These are phyloP conservation scores for Leptinotarsa rubiginosa DNA, from an alignment of 2,888 invertebrate species.

Conservation along the genomic window DNA sequence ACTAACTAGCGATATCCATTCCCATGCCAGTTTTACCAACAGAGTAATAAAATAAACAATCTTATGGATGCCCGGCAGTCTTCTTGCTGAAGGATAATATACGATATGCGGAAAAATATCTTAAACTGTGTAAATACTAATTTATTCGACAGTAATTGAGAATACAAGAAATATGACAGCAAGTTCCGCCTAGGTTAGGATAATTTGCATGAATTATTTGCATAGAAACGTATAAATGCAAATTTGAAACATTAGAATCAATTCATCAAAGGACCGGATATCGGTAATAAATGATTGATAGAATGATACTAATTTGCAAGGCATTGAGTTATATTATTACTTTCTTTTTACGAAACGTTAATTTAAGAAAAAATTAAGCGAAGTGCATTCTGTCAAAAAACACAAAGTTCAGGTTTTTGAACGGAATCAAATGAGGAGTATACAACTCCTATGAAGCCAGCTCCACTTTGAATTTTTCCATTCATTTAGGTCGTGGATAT, in stretches of 20 bases:
- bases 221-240: not conserved
- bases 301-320: not conserved
- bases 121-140: constrained; percentile 42
- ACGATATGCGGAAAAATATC: constrained; percentile 50
- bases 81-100: constrained; percentile 47
- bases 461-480: no score
- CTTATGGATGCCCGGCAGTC: constrained; percentile 30
- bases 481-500: no score
- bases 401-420: no score
- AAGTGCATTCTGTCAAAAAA: no score
- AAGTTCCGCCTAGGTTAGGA: constrained; percentile 1
- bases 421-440: no score
- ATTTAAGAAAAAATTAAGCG: no score
- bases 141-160: constrained; percentile 47
- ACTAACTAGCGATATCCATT: constrained; percentile 24
- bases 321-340: not conserved
- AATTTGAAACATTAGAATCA: constrained; percentile 13
- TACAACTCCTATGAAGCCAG: no score
- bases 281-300: not conserved
- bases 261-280: constrained; percentile 4
- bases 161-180: constrained; percentile 36
- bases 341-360: no score
- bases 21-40: constrained; percentile 35
- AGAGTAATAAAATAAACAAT: constrained; percentile 39
- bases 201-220: constrained; percentile 23